Evolutionary conservation across 2,797 vertebrate genomes (phyloP), one percentile per base, ranked within the genome.

Genomic region (Urocyon cinereoargenteus): DNA sequence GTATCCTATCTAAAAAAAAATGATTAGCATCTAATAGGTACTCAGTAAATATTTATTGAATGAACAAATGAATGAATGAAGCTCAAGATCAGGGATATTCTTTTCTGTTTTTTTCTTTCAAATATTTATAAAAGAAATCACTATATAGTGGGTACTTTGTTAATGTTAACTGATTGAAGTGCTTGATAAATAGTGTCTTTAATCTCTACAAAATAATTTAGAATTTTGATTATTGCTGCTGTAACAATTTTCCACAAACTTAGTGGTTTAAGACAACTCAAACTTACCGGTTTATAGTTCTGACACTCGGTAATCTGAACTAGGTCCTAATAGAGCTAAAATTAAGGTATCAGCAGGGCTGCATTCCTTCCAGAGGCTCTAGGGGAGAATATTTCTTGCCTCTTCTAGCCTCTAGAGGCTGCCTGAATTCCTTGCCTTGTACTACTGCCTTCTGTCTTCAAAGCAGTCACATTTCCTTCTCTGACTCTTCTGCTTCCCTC

Each of bases 201-300:
- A 78, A 51, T 90, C 34, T 86, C 75, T 90, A 31, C n/a, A 89
- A 28, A 82, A 75, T 49, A 78, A 26, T 81, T 95, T 77, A 31
- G 68, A 75, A 88, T 87, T 92, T 90, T 90, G 31, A 84, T 83
- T 88, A 34, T 36, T 92, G 72, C 36, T 95, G 31, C 75, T 82
- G 1, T 91, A 75, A 86, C 22, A 82, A 87, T 57, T 72, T 78
- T 28, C 72, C 64, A 79, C 62, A 70, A 86, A 81, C 24, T 72
- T 70, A 87, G 10, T 70, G 51, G 28, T 72, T 93, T 78, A 49
- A 79, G 34, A 49, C 28, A 57, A 79, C 8, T 15, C 51, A 87
- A 14, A 87, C 62, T 87, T 55, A 45, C 16, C 68, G 68, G 36
- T 62, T 86, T 93, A 51, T 6, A 61, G 31, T 70, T 66, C 84